Evolutionary conservation across 2,113 vertebrate genomes (phyloP).

Genomic region (Macrotis lagotis): DNA sequence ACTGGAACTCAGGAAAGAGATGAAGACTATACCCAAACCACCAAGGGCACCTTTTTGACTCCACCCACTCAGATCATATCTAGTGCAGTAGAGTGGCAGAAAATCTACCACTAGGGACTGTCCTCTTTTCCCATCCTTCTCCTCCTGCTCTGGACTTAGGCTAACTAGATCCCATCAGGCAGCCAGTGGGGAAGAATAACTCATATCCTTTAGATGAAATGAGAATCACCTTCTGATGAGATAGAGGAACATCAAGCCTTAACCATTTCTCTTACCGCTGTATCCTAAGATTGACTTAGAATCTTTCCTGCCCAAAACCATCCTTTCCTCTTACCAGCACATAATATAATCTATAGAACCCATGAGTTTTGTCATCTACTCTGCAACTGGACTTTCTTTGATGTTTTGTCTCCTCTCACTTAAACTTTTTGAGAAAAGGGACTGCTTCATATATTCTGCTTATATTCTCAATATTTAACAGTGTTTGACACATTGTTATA

Average conservation of each 20-base stretch:
- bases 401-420: background rate
- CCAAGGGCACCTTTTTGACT: background rate
- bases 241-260: background rate
- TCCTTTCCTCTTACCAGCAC: background rate
- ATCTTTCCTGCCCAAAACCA: background rate
- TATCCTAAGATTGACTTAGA: background rate
- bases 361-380: background rate
- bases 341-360: background rate
- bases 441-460: background rate
- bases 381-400: background rate
- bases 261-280: background rate
- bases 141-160: background rate
- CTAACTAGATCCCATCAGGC: background rate
- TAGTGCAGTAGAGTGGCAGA: background rate
- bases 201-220: background rate
- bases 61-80: background rate
- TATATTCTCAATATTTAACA: background rate
- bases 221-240: background rate
- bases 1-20: background rate
- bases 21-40: background rate
- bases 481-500: background rate
- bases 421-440: background rate
- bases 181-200: background rate
- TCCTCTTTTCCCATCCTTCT: background rate
- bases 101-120: background rate